These are phyloP conservation scores for Seira sanloemensis DNA, from an alignment of 2,888 invertebrate genomes.

Conservation along the genomic window DNA sequence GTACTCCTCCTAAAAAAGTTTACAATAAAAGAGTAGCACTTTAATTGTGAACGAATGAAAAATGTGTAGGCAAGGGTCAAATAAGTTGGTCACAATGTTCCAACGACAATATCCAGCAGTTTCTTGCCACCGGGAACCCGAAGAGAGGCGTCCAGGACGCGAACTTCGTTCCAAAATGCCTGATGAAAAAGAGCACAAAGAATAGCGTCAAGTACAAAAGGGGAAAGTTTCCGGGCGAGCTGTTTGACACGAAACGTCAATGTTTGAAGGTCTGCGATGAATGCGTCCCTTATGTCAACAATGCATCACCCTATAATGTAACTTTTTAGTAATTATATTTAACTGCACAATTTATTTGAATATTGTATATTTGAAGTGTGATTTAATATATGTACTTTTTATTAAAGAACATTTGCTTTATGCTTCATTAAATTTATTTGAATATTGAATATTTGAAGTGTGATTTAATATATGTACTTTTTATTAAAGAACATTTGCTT, in stretches of 20 bases:
- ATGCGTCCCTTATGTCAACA: slow-evolving; percentile 17
- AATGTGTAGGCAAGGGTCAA: slow-evolving; percentile 45
- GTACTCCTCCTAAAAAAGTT: too few relatives aligned
- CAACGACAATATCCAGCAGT: slow-evolving; percentile 35
- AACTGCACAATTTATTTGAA: not conserved
- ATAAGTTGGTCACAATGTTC: slow-evolving; percentile 59
- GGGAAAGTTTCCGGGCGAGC: slow-evolving; percentile 46
- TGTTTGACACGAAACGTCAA: slow-evolving; percentile 36
- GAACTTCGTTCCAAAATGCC: slow-evolving; percentile 14
- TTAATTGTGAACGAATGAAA: too few relatives aligned
- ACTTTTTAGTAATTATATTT: too few relatives aligned
- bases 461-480: too few relatives aligned
- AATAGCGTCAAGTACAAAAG: slow-evolving; percentile 7
- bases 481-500: slow-evolving; percentile 50
- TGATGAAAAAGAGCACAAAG: slow-evolving; percentile 36
- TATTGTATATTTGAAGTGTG: slow-evolving; percentile 8
- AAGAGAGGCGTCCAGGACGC: slow-evolving; percentile 23
- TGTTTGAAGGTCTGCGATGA: slow-evolving; percentile 32
- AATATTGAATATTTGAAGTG: not conserved
- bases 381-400: too few relatives aligned
- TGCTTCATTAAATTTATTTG: slow-evolving; percentile 23
- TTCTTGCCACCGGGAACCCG: slow-evolving; percentile 27
- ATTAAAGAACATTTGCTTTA: slow-evolving; percentile 47
- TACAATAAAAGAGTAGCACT: too few relatives aligned
- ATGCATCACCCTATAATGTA: slow-evolving; percentile 30